Base-by-base conservation (phyloP, 1,140 invertebrate species). In the Bicyclus anynana region DNA sequence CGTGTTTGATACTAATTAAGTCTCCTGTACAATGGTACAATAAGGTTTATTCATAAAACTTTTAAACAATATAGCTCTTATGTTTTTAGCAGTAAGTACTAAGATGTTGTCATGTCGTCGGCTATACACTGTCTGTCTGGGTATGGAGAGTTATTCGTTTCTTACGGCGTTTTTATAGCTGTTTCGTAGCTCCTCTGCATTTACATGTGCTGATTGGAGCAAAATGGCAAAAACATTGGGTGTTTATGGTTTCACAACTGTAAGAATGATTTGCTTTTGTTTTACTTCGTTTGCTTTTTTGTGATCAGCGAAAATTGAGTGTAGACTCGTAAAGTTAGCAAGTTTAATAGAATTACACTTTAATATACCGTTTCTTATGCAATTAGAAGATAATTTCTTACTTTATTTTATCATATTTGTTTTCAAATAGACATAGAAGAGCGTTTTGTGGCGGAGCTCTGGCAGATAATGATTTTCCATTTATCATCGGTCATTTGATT, bases 1-100 rank as follows among this genome's bases (percentile, higher is more conserved):
- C 81, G 69, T 87, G 81, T 78, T 87, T 74, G 65, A 62, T 74
- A 73, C 68, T 78, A 84, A 87, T 87, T 84, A 87, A 83, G 66
- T 79, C 68, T 74, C 42, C 26, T 5, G 38, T 52, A 47, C 56
- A 46, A 53, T 48, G 33, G 57, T 38, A 51, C 17, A 51, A 35
- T 44, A 17, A 42, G 17, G 17, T 44, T 23, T 57, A 51, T 48
- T 17, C 13, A 40, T 47, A 10, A 14, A 47, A 47, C n/a, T 27
- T 58, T 50, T 46, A 14, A 26, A 50, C 21, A 21, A 21, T n/a
- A 56, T 46, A 13, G 26, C 40, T 38, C 49, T 44, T 51, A 42
- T 44, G 4, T 27, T 23, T 16, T 29, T 27, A 18, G 26, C 1
- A 10, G 44, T 51, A 58, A 58, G 35, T 13, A 20, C 21, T 18